Conservation (phyloP, 2,113 vertebrate genomes). For the Neotoma lepida region DNA sequence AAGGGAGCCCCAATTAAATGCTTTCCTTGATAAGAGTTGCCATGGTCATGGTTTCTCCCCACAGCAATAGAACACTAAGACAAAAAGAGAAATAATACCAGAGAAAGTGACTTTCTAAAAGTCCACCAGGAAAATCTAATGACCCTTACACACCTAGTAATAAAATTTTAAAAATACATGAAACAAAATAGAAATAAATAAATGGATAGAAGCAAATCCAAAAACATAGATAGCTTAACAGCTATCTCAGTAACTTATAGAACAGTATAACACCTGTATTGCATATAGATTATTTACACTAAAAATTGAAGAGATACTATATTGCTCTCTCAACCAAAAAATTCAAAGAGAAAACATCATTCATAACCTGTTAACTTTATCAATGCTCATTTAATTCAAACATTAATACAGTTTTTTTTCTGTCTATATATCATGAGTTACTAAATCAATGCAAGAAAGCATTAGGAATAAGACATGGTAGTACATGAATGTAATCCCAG, state of each 20-base stretch:
- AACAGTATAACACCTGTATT: background rate
- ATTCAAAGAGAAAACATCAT: conserved; percentile 12
- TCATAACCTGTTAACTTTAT: background rate
- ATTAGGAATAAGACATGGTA: background rate
- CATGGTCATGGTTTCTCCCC: background rate
- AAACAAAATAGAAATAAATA: conserved; percentile 20
- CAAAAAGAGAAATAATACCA: background rate
- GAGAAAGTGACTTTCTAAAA: background rate
- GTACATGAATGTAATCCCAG: background rate
- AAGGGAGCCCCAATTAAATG: background rate
- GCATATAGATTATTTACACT: background rate
- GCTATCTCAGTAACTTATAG: background rate
- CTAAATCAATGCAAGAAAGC: background rate
- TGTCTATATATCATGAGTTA: background rate
- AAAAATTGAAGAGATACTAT: conserved; percentile 12
- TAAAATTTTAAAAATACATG: background rate
- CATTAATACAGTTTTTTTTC: background rate
- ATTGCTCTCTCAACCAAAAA: background rate
- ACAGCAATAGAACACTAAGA: background rate
- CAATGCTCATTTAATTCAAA: background rate
- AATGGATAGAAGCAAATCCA: background rate
- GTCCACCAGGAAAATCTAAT: background rate
- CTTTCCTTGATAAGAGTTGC: background rate
- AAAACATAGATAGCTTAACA: background rate
- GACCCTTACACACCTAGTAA: background rate